Percentiles rank a stretch among this genome's conserved stretches.
Evolutionary conservation across 1,140 invertebrate species (phyloP).

Genomic region (Ceratina japonica): DNA sequence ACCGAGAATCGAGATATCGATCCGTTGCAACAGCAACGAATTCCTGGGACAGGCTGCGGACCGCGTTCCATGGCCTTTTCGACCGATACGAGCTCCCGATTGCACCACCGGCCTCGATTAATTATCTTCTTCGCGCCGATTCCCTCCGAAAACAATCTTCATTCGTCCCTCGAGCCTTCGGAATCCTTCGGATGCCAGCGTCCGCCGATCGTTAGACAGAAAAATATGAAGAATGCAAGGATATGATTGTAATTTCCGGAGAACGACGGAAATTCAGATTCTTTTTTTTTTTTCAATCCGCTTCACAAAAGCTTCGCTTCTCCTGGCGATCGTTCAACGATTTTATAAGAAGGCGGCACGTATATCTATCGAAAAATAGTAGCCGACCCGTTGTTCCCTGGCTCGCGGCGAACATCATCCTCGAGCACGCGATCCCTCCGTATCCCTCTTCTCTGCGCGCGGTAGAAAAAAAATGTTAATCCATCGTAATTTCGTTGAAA

Average conservation of each 20-base stretch:
- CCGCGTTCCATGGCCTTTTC: slow-evolving; percentile 11
- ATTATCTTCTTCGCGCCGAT: slow-evolving; percentile 12
- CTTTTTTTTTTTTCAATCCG: too few relatives aligned
- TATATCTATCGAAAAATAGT: too few relatives aligned
- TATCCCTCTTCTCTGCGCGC: neutral
- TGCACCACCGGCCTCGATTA: slow-evolving; percentile 37
- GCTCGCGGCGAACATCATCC: slow-evolving; percentile 1
- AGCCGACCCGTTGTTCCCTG: too few relatives aligned
- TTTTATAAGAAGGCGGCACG: too few relatives aligned
- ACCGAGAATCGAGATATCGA: slow-evolving; percentile 65
- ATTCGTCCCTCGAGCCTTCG: neutral
- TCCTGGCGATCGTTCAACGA: too few relatives aligned
- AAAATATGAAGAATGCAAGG: too few relatives aligned
- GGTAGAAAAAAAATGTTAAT: slow-evolving; percentile 22
- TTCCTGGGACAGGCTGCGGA: slow-evolving; percentile 26
- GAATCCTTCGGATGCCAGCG: neutral
- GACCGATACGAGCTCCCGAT: slow-evolving; percentile 38
- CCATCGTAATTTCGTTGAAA: slow-evolving; percentile 35
- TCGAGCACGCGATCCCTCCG: slow-evolving; percentile 1
- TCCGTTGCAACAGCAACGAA: slow-evolving; percentile 57
- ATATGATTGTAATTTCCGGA: too few relatives aligned
- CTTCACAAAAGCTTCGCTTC: too few relatives aligned
- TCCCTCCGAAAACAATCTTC: neutral
- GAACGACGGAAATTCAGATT: too few relatives aligned
- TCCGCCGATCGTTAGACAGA: too few relatives aligned